Evolutionary conservation across 2,888 invertebrate species (phyloP), one percentile per base, ranked within the genome.

Genomic region (Mimas tiliae): DNA sequence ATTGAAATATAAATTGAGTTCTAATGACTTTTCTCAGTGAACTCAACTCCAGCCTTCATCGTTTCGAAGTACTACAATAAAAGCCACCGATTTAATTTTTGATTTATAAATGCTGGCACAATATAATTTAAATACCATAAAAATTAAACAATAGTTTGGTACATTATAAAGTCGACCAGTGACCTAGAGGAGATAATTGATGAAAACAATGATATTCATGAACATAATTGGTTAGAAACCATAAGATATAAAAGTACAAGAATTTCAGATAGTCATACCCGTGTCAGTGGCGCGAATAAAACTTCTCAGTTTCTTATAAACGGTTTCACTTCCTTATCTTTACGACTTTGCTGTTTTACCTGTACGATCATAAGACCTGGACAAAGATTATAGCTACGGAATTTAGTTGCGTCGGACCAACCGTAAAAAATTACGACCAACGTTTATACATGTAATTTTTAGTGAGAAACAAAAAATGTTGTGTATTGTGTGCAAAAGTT

Each of bases 261-360:
- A 65, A 19, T 48, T 48, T 38, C 58, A 48, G 58, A 27, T 19
- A 58, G 58, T 42, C 58, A 38, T 58, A 58, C 42, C 12, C 42
- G 42, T 42, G 53, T n/a, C 33, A 34, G 33, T 52, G 19, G 58
- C 64, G 68, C 67, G 47, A 67, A 68, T 65, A 68, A 66, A 71
- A 70, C 70, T 70, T 58, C 70, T 69, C 38, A 16, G 51, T 65
- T 65, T 65, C 55, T 48, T 65, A 48, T 58, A 65, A 65, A 65
- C 58, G 34, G 48, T 65, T 69, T 66, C 65, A 53, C 71, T 74
- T 70, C 67, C 69, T 70, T 72, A 70, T 72, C 69, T 72, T 68
- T 62, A 67, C 63, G 70, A 64, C 63, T 68, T 67, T 38, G 58
- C 58, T 50, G 48, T 58, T 55, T 65, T 58, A 14, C 19, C 34